These are phyloP conservation scores for Anableps anableps DNA, from an alignment of 2,797 vertebrate species.

Conservation along the genomic window DNA sequence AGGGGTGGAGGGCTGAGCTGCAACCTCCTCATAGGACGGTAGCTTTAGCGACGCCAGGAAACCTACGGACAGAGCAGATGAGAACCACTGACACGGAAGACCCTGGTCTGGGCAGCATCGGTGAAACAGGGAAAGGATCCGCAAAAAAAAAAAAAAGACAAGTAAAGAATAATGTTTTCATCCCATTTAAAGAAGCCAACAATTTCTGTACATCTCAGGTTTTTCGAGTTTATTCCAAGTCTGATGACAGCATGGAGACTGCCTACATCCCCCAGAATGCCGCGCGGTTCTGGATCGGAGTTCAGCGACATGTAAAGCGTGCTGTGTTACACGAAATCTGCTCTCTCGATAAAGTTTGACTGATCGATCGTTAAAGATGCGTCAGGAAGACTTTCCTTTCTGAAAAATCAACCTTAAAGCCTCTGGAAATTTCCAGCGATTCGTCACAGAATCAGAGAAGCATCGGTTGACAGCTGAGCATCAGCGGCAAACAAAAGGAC, in stretches of 20 bases:
- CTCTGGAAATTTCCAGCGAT: neutral
- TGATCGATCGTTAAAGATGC: neutral
- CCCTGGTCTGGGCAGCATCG: neutral
- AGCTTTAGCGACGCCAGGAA: constrained; percentile 92
- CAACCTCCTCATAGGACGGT: constrained; percentile 94
- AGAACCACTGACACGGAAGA: neutral
- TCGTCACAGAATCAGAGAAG: neutral
- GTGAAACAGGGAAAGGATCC: neutral
- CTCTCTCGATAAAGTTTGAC: neutral
- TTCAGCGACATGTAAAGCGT: no score
- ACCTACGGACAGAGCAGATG: constrained; percentile 64
- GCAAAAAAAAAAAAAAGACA: neutral
- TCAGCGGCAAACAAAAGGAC: neutral
- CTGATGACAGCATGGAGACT: no score
- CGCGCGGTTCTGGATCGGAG: no score
- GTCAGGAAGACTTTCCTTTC: neutral
- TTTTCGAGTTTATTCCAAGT: no score
- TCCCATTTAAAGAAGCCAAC: no score
- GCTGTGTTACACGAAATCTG: no score
- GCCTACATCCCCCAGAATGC: no score
- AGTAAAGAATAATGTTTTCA: neutral
- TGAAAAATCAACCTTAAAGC: neutral
- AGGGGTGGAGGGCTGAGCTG: constrained; percentile 88
- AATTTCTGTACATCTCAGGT: no score
- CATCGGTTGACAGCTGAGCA: neutral